Evolutionary conservation across 2,113 vertebrate species (phyloP).

Genomic region (Xerus inauris): DNA sequence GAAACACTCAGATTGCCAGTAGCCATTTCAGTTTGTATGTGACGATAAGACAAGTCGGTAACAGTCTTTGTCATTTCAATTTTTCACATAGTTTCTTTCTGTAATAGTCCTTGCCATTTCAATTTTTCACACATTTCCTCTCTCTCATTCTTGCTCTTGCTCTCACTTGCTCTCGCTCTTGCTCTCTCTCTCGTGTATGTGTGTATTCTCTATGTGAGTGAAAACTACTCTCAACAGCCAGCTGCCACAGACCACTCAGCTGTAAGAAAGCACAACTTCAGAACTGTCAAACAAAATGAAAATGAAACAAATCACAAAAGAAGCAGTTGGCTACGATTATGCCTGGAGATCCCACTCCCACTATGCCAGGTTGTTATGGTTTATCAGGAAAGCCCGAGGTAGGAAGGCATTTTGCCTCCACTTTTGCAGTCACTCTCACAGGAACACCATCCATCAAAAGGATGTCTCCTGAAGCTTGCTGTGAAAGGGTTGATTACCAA

Average conservation of each 20-base stretch:
- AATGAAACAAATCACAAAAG: slow-evolving; percentile 48
- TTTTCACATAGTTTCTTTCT: slow-evolving; percentile 75
- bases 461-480: not conserved
- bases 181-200: not conserved
- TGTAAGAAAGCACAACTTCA: slow-evolving; percentile 49
- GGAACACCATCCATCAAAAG: not conserved
- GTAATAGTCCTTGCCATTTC: slow-evolving; percentile 71
- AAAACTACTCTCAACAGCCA: slow-evolving; percentile 54
- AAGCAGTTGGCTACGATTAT: not conserved
- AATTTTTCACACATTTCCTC: slow-evolving; percentile 61
- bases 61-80: slow-evolving; percentile 75
- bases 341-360: not conserved
- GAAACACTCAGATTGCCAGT: slow-evolving; percentile 42
- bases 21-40: slow-evolving; percentile 65
- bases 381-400: not conserved
- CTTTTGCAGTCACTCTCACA: not conserved
- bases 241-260: slow-evolving; percentile 44
- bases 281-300: slow-evolving; percentile 65
- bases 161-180: not conserved
- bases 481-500: not conserved
- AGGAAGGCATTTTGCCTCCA: not conserved
- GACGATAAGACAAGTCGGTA: slow-evolving; percentile 65
- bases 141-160: not conserved
- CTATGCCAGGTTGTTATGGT: not conserved
- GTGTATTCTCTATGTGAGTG: slow-evolving; percentile 29